Evolutionary conservation across 2,113 vertebrate species (phyloP).

Genomic region (Thamnophis sirtalis): DNA sequence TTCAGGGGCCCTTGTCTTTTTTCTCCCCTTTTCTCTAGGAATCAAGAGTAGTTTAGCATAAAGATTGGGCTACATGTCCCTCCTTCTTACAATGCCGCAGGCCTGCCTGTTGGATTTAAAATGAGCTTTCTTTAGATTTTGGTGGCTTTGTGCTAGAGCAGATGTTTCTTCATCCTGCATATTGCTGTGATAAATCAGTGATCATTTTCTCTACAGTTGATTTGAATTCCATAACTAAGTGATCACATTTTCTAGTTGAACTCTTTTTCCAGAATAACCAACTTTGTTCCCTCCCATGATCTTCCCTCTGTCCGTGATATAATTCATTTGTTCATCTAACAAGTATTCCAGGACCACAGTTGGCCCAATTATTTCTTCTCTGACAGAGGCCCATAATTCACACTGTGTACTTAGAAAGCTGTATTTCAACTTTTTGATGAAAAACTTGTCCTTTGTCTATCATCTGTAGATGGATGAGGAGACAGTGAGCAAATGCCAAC

Average conservation of each 20-base stretch:
- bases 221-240: background rate
- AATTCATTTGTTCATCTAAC: background rate
- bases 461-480: background rate
- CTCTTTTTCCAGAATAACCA: background rate
- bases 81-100: background rate
- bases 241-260: background rate
- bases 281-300: background rate
- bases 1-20: background rate
- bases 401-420: background rate
- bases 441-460: background rate
- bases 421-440: background rate
- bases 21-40: background rate
- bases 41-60: background rate
- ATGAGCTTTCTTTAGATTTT: background rate
- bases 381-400: background rate
- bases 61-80: background rate
- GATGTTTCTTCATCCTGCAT: background rate
- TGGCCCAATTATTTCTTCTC: background rate
- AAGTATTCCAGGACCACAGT: background rate
- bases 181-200: background rate
- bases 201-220: background rate
- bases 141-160: background rate
- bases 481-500: background rate
- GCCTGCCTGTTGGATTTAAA: background rate
- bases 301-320: background rate